These are phyloP conservation scores for Aporophyla lueneburgensis DNA, from an alignment of 2,888 invertebrate species.

Conservation along the genomic window DNA sequence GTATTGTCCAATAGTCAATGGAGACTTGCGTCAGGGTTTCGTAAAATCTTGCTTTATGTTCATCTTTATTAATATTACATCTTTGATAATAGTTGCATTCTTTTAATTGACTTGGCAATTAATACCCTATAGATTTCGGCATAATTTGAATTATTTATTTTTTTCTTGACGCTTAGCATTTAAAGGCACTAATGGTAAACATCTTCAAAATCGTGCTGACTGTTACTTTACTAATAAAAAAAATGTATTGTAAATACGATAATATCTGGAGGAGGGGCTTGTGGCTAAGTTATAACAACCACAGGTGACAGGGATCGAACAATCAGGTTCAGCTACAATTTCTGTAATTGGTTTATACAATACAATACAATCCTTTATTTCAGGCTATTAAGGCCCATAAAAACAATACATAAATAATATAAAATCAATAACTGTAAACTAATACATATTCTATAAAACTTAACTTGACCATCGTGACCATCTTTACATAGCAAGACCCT, in stretches of 20 bases:
- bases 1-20: slow-evolving; percentile 65
- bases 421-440: too few species aligned
- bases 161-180: neutral
- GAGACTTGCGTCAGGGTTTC: slow-evolving; percentile 57
- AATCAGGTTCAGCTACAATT: too few species aligned
- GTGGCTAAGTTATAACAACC: too few species aligned
- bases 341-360: too few species aligned
- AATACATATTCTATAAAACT: too few species aligned
- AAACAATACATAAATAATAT: too few species aligned
- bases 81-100: neutral
- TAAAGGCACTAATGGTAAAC: neutral
- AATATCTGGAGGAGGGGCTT: too few species aligned
- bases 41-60: slow-evolving; percentile 55
- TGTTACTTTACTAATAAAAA: neutral
- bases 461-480: too few species aligned
- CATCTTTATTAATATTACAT: slow-evolving; percentile 45
- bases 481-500: too few species aligned
- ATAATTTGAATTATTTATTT: neutral
- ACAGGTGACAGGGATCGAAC: too few species aligned
- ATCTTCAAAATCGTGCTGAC: neutral
- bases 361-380: too few species aligned
- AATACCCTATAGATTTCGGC: neutral
- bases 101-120: neutral
- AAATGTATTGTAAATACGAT: neutral
- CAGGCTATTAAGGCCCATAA: too few species aligned